These are phyloP conservation scores for Oryzias javanicus DNA, from an alignment of 2,113 vertebrate genomes.

Conservation along the genomic window DNA sequence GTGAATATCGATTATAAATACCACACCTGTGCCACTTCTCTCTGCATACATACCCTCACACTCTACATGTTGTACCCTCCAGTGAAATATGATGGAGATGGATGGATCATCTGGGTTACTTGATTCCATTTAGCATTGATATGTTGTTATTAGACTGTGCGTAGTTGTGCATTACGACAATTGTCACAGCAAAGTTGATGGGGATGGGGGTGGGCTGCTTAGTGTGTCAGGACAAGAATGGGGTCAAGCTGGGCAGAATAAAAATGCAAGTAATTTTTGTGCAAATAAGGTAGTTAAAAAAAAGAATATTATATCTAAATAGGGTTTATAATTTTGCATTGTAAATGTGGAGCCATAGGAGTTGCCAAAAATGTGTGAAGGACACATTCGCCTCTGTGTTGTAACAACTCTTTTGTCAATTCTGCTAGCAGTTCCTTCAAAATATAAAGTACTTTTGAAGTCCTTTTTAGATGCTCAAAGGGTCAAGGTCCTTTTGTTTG, in stretches of 20 bases:
- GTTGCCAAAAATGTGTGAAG: too few relatives aligned
- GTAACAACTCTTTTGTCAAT: too few relatives aligned
- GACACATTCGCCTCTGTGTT: too few relatives aligned
- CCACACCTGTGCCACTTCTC: constrained; percentile 68
- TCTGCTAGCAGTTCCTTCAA: too few relatives aligned
- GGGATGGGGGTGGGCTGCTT: constrained; percentile 2
- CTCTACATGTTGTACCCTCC: constrained; percentile 9
- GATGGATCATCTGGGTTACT: constrained; percentile 32
- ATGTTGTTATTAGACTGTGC: constrained; percentile 45
- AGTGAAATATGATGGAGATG: constrained; percentile 28
- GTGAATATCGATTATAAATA: constrained; percentile 68
- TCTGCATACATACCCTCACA: constrained; percentile 18
- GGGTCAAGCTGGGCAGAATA: constrained; percentile 17
- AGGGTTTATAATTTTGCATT: too few relatives aligned
- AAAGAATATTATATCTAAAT: too few relatives aligned
- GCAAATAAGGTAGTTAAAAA: too few relatives aligned
- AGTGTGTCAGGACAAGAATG: constrained; percentile 14
- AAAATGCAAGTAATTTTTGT: constrained; percentile 9
- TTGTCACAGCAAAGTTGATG: constrained; percentile 28
- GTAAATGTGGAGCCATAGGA: too few relatives aligned
- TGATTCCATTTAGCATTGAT: constrained; percentile 34
- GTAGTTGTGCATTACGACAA: constrained; percentile 35
- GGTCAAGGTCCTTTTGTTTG: too few relatives aligned
- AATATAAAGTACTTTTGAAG: too few relatives aligned
- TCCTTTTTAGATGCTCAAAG: too few relatives aligned